Evolutionary conservation across 92 coral and sea anemone species (phyloP).

Genomic region (Montipora capitata): DNA sequence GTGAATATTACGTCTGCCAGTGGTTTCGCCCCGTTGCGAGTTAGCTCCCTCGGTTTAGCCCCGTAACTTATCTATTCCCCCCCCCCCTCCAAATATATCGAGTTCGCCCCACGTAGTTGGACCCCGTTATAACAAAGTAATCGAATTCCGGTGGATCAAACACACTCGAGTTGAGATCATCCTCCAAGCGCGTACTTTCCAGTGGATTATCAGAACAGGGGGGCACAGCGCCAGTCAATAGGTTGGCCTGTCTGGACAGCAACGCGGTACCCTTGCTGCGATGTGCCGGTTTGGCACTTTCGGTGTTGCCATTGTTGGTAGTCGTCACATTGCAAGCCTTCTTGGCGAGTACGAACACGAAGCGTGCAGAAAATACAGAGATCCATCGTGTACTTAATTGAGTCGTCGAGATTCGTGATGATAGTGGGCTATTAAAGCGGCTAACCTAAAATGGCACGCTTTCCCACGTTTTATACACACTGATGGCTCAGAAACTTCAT

Average conservation of each 20-base stretch:
- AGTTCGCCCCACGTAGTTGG: too few species aligned
- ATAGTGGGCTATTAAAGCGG: neutral
- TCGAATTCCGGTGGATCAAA: neutral
- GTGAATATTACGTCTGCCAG: too few species aligned
- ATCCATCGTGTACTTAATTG: constrained; percentile 6
- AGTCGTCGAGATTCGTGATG: neutral
- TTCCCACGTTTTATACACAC: neutral
- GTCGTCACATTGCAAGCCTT: constrained; percentile 34
- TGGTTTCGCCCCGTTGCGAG: too few species aligned
- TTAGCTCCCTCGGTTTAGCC: too few species aligned
- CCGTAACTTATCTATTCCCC: too few species aligned
- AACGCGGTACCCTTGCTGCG: constrained; percentile 26
- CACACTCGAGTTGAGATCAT: neutral
- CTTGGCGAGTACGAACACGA: constrained; percentile 22
- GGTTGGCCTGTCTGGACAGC: constrained; percentile 22
- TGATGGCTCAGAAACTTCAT: neutral
- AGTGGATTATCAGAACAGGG: neutral
- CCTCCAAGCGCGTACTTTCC: constrained; percentile 3
- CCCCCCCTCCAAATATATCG: too few species aligned
- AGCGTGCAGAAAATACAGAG: constrained; percentile 14
- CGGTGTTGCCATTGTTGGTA: constrained; percentile 35
- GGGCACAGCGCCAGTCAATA: constrained; percentile 28
- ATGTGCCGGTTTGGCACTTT: constrained; percentile 21
- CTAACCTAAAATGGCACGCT: neutral
- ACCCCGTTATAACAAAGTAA: too few species aligned